phyloP scores from a whole-genome alignment of 2,797 vertebrate species.

The Argya squamiceps region DNA sequence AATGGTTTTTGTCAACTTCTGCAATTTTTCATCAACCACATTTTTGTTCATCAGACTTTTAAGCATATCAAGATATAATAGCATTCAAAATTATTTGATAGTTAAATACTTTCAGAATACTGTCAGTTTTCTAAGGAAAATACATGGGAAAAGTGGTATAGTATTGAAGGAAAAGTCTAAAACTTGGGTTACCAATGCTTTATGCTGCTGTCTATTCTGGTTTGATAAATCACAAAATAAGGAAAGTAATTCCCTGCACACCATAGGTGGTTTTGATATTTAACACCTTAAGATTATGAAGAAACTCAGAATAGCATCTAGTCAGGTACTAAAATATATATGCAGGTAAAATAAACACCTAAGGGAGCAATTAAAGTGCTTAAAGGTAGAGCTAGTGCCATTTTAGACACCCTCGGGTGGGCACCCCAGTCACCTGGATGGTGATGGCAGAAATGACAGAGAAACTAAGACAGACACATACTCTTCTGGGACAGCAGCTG shows the following conservation, averaged over 20 bases:
- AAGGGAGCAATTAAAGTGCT: not conserved
- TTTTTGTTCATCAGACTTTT: accelerated
- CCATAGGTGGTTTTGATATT: not conserved
- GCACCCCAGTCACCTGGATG: not conserved
- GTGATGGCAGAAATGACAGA: not conserved
- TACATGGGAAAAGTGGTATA: not conserved
- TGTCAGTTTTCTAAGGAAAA: not conserved
- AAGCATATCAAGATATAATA: not conserved
- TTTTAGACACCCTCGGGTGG: not conserved
- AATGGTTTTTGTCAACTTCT: not conserved
- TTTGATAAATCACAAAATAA: not conserved
- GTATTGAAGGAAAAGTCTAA: not conserved
- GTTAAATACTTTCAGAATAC: not conserved
- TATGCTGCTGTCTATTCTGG: not conserved
- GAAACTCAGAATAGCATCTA: not conserved
- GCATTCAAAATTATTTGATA: not conserved
- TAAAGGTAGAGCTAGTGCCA: not conserved
- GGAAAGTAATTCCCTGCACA: not conserved
- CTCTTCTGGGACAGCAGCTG: not conserved
- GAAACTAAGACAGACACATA: not conserved
- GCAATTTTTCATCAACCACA: not conserved
- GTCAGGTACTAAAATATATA: not conserved
- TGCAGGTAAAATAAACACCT: not conserved
- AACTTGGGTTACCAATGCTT: not conserved
- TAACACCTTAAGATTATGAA: not conserved